Percentiles rank a stretch among this genome's conserved stretches.
These are phyloP conservation scores for Prenolepis imparis DNA, from an alignment of 2,888 invertebrate genomes.

Conservation along the genomic window DNA sequence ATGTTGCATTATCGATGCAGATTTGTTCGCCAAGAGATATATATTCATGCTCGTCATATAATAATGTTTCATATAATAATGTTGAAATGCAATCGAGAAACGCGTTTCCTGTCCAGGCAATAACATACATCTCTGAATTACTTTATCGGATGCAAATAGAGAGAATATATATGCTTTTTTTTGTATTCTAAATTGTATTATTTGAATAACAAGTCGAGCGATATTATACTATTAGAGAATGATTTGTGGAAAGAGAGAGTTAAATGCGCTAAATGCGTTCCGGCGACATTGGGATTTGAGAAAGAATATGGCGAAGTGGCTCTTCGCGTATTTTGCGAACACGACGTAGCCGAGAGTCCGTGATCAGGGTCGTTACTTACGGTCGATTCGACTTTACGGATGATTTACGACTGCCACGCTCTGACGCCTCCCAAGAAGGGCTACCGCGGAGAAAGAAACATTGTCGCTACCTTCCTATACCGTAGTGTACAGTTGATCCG, in stretches of 20 bases:
- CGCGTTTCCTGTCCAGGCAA: neutral
- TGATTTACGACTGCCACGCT: slow-evolving; percentile 68
- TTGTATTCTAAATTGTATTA: neutral
- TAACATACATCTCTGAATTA: neutral
- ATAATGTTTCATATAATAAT: neutral
- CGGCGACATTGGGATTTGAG: neutral
- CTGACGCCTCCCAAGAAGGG: slow-evolving; percentile 54
- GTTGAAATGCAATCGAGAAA: neutral
- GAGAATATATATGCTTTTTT: neutral
- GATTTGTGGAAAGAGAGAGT: neutral
- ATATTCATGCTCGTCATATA: neutral
- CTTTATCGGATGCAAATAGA: neutral
- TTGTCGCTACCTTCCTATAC: slow-evolving; percentile 13
- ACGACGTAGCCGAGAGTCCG: slow-evolving; percentile 2
- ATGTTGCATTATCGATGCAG: slow-evolving; percentile 48
- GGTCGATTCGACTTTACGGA: slow-evolving; percentile 64
- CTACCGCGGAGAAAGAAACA: slow-evolving; percentile 22
- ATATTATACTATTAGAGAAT: neutral
- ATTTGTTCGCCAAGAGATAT: slow-evolving; percentile 1
- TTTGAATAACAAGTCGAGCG: neutral
- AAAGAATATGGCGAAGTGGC: neutral
- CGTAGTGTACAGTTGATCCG: slow-evolving; percentile 8
- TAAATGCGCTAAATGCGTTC: neutral
- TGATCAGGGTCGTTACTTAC: slow-evolving; percentile 60
- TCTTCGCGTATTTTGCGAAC: slow-evolving; percentile 23